A percentile compares a stretch with the other conserved stretches of the same genome.
Conservation (phyloP, 2,113 vertebrate genomes). For the Sorex fumeus region DNA sequence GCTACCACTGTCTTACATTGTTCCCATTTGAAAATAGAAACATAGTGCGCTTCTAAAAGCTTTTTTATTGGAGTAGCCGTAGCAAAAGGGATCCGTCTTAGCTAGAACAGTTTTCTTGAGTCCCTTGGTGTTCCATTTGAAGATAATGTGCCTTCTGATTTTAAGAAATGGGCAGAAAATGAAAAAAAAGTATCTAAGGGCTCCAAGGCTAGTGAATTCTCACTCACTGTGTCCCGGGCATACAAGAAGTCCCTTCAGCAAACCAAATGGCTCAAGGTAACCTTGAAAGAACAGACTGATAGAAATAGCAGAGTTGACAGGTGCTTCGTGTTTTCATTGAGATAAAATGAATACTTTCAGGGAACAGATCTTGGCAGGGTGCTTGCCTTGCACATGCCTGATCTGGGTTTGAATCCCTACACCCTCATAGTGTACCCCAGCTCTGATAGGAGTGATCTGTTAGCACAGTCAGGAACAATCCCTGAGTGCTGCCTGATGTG, state of each 20-base stretch:
- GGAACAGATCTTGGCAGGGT: too few species aligned
- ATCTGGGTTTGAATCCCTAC: too few species aligned
- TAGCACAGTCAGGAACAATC: too few species aligned
- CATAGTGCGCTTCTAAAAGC: not conserved
- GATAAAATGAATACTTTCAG: too few species aligned
- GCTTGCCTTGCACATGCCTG: too few species aligned
- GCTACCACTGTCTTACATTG: rapidly evolving
- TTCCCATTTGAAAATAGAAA: not conserved
- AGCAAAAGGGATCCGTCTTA: not conserved
- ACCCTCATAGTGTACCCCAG: too few species aligned
- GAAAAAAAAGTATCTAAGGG: not conserved
- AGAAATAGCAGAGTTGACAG: not conserved
- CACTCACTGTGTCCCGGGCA: not conserved
- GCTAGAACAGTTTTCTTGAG: constrained; percentile 14
- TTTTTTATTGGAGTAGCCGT: not conserved
- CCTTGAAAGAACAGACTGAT: not conserved
- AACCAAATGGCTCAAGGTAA: not conserved
- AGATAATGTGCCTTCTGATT: constrained; percentile 37
- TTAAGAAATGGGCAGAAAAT: constrained; percentile 6
- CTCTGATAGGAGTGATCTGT: too few species aligned
- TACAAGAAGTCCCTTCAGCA: not conserved
- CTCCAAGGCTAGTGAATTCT: not conserved
- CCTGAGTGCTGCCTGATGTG: too few species aligned
- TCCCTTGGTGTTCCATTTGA: not conserved
- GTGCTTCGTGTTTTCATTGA: too few species aligned